These are phyloP conservation scores for Meloe dianella DNA, from an alignment of 2,888 invertebrate species.

Conservation along the genomic window DNA sequence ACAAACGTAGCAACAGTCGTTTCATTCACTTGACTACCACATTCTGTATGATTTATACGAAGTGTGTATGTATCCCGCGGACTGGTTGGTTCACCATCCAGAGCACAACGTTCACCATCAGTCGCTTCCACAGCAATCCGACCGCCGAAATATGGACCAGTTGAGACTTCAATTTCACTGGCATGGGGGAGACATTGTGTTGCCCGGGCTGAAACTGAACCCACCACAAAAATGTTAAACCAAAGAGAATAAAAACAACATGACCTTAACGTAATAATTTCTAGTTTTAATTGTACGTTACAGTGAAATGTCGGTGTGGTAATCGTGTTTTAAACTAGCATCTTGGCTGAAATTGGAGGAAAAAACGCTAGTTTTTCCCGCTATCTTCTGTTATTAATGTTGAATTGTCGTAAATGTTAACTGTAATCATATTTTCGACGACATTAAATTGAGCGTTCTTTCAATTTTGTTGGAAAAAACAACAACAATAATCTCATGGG, in stretches of 20 bases:
- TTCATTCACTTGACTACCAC: slow-evolving; percentile 70
- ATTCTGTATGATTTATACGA: slow-evolving; percentile 74
- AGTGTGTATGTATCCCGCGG: slow-evolving; percentile 76
- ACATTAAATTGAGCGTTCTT: not conserved
- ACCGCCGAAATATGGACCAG: slow-evolving; percentile 81
- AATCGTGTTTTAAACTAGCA: not conserved
- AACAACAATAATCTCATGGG: not conserved
- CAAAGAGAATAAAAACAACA: not conserved
- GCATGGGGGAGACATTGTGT: slow-evolving; percentile 81
- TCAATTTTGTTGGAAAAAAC: not conserved
- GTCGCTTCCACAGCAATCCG: slow-evolving; percentile 77
- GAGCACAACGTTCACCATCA: slow-evolving; percentile 73
- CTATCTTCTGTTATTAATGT: not conserved
- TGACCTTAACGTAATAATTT: not conserved
- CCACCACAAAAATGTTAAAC: not conserved
- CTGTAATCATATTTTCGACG: not conserved
- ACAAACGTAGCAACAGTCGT: slow-evolving; percentile 83
- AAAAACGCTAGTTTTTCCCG: not conserved
- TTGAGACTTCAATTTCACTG: slow-evolving; percentile 82
- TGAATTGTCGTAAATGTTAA: not conserved
- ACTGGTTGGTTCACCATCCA: slow-evolving; percentile 77
- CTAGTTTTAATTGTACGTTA: not conserved
- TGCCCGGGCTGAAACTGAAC: slow-evolving; percentile 79
- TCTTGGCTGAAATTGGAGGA: not conserved
- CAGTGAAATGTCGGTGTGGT: not conserved